A percentile compares a stretch with the other conserved stretches of the same genome.
phyloP scores from a whole-genome alignment of 2,797 vertebrate species.

The Chloroceryle inda region DNA sequence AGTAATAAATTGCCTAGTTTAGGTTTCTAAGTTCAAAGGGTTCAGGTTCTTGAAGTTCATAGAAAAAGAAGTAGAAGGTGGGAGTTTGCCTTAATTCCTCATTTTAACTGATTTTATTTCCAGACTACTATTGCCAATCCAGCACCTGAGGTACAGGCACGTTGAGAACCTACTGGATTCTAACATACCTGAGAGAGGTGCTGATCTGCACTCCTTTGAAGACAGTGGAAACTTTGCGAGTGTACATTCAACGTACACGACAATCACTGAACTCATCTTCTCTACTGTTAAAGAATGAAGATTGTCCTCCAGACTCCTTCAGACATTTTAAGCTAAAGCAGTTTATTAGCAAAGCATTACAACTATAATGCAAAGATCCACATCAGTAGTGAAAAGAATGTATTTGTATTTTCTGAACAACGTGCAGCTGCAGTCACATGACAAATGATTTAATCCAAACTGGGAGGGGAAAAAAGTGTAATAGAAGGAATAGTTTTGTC shows the following conservation, averaged over 20 bases:
- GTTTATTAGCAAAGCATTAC: not conserved
- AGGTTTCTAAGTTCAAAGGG: not conserved
- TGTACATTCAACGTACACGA: fast-evolving
- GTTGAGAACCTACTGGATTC: not conserved
- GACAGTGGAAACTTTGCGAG: not conserved
- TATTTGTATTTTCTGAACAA: not conserved
- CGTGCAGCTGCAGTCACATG: not conserved
- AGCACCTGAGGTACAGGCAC: not conserved
- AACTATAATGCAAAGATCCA: not conserved
- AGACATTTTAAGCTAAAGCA: not conserved
- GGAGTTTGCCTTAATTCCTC: not conserved
- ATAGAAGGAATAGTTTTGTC: not conserved
- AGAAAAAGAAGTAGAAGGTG: not conserved
- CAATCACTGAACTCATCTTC: not conserved
- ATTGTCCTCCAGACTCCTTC: not conserved
- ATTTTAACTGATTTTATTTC: not conserved
- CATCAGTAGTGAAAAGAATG: not conserved
- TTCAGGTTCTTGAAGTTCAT: not conserved
- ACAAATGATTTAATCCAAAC: not conserved
- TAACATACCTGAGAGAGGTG: not conserved
- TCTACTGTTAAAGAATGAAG: not conserved
- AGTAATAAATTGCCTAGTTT: not conserved
- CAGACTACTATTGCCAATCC: not conserved
- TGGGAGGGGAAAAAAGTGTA: not conserved
- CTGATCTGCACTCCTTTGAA: not conserved